Base-by-base conservation (phyloP, 2,113 vertebrate species). In the Heliornis fulica region DNA sequence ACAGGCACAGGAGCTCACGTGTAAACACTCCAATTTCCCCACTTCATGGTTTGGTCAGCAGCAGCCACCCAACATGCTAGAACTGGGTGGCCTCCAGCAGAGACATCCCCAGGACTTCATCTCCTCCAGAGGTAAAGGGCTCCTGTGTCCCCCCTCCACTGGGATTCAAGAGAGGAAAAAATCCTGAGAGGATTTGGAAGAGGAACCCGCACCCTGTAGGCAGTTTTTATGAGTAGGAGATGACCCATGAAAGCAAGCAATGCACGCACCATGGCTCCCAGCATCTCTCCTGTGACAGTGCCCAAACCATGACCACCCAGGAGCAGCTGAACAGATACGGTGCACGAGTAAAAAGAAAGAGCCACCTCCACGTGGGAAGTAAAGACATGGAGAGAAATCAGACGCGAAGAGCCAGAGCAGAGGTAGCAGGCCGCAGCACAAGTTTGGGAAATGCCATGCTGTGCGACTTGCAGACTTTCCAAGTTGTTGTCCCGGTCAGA, bases 261-360 rank as follows among this genome's bases (percentile, higher is more conserved):
- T 3, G 11, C 29, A 41, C 0, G 0, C 40, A 34, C 41, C 3
- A 0, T 10, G 22, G 70, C 26, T 83, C 51, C 48, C 31, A 8
- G 66, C 38, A 83, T 60, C 13, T 71, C 63, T 32, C 63, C 31
- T 78, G 45, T 15, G 22, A 5, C 34, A 72, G 60, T 10, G 23
- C 51, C 74, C 10, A 4, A 63, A n/a, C 31, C 28, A 17, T 54
- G 13, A 15, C 40, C 19, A 53, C 25, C 3, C 6, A 45, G 63
- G 25, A 74, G 32, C 34, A 45, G 22, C 2, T 50, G n/a, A 78
- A 57, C 12, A 50, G 60, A 13, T 11, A 19, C n/a, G 38, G 50
- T 12, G 3, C 18, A 4, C 9, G 29, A 46, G 23, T 34, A 11
- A 82, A 61, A 91, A 78, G 9, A 72, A 40, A 82, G 54, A 79